Percentiles rank a stretch among this genome's conserved stretches.
Evolutionary conservation across 2,797 vertebrate genomes (phyloP).

Genomic region (Carapus acus): DNA sequence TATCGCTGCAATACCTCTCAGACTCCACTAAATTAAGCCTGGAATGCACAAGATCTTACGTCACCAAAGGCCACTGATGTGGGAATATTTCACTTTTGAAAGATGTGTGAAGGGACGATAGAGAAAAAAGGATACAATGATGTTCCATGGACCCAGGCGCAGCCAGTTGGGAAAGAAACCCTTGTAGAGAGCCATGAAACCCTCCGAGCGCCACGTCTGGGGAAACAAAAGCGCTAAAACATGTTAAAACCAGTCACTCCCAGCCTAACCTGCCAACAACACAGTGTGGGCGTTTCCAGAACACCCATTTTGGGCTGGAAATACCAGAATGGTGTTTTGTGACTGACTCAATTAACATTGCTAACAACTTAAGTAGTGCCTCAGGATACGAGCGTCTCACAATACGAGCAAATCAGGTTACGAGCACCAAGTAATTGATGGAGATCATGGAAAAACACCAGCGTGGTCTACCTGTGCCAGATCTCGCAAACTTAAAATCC

Average conservation of each 20-base stretch:
- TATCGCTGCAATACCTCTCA: slow-evolving; percentile 29
- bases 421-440: too few species aligned
- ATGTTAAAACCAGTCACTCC: slow-evolving; percentile 5
- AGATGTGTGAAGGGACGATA: slow-evolving; percentile 22
- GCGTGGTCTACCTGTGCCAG: too few species aligned
- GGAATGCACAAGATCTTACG: slow-evolving; percentile 16
- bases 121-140: slow-evolving; percentile 91
- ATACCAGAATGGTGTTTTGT: too few species aligned
- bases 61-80: too few species aligned
- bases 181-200: slow-evolving; percentile 95
- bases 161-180: slow-evolving; percentile 99
- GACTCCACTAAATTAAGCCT: slow-evolving; percentile 3
- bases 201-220: slow-evolving; percentile 92
- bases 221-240: slow-evolving; percentile 41
- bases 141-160: slow-evolving; percentile 95
- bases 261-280: background rate
- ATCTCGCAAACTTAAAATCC: too few species aligned
- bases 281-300: slow-evolving; percentile 8
- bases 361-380: too few species aligned
- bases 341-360: too few species aligned
- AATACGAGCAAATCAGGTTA: too few species aligned
- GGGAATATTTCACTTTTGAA: too few species aligned
- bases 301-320: background rate
- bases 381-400: too few species aligned
- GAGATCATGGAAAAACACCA: too few species aligned